Base-by-base conservation (phyloP, 2,888 invertebrate genomes). In the Nomada goodeniana region DNA sequence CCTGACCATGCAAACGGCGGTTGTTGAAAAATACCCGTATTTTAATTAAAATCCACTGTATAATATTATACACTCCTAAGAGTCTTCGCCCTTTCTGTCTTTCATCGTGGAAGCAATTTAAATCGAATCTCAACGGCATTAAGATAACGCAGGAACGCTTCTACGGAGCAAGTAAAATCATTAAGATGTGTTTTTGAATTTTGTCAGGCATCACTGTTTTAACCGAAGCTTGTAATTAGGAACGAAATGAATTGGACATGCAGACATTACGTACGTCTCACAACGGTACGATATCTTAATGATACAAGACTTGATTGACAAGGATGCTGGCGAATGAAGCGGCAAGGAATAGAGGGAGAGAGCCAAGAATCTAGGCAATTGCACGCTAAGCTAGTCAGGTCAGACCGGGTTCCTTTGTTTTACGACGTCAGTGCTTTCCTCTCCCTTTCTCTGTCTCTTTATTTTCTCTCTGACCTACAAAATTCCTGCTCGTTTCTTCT, bases 331-430 rank as follows among this genome's bases (percentile, higher is more conserved):
- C 18, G 29, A 83, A 72, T 53, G 79, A 77, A 69, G 61, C 52
- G 76, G 76, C 71, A 67, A 63, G 42, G 53, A 71, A 71, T 67
- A 64, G 59, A 23, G 57, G 42, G 53, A 42, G 86, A 79, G 67
- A 71, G 82, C 52, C 77, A 80, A 73, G 80, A 84, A 89, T 85
- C 87, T 85, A 83, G 87, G 72, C 90, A 89, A 90, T 89, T 89
- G 47, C 36, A 36, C 7, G 89, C 86, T 82, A 82, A 75, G 74
- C 82, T 76, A 86, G 83, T 86, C 87, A 82, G 83, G 88, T 80
- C 83, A 78, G 70, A 23, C 36, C 36, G 53, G 79, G 69, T 68
- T 85, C 80, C 80, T 89, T 90, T 86, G 86, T 90, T 86, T 88
- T 85, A 87, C 81, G 80, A 82, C 80, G 80, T 85, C 74, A 36